These are phyloP conservation scores for Steinernema khuongi DNA, from an alignment of 1,140 invertebrate species.

Conservation along the genomic window DNA sequence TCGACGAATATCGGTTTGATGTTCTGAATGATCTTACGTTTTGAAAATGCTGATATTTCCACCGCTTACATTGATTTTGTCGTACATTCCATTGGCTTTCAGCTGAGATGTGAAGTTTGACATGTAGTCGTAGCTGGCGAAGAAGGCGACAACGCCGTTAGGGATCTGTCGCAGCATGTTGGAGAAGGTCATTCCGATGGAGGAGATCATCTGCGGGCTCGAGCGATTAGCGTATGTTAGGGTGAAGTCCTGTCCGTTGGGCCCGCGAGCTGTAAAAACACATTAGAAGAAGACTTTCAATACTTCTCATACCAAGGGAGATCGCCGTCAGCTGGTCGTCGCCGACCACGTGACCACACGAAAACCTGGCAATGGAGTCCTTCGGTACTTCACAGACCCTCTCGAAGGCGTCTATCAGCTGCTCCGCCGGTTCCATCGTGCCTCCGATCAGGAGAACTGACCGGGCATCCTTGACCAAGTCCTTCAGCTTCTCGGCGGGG, in stretches of 20 bases:
- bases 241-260: constrained; percentile 27
- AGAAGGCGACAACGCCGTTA: constrained; percentile 86
- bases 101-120: constrained; percentile 66
- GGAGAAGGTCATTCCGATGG: constrained; percentile 70
- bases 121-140: constrained; percentile 88
- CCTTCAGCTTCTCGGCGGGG: constrained; percentile 65
- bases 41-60: neutral
- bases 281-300: neutral
- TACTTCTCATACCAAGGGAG: constrained; percentile 63
- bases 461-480: constrained; percentile 69
- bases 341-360: constrained; percentile 67
- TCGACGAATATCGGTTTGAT: constrained; percentile 71
- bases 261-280: constrained; percentile 13
- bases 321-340: constrained; percentile 65
- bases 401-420: constrained; percentile 44
- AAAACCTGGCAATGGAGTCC: constrained; percentile 72
- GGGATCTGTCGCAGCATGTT: constrained; percentile 73
- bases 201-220: constrained; percentile 67
- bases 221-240: constrained; percentile 24
- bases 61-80: constrained; percentile 67
- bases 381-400: constrained; percentile 62
- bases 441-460: constrained; percentile 76
- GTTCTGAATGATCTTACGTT: constrained; percentile 52
- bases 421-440: constrained; percentile 82
- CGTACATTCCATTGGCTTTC: constrained; percentile 66